These are phyloP conservation scores for Meloidogyne floridensis DNA, from an alignment of 1,140 invertebrate genomes.

Conservation along the genomic window DNA sequence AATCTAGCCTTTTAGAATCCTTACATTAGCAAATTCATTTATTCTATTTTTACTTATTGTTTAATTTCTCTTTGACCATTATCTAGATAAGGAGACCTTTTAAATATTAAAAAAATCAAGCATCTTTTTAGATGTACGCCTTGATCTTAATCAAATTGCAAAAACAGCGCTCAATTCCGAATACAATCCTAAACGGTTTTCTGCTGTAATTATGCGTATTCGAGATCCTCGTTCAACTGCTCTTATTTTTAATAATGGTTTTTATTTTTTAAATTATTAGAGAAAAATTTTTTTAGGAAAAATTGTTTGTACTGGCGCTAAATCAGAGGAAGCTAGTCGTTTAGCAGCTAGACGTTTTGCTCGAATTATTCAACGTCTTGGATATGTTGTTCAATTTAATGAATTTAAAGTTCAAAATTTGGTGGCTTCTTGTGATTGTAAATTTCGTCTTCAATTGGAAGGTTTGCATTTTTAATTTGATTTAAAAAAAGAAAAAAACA, in stretches of 20 bases:
- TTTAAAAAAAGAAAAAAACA: not conserved
- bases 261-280: not conserved
- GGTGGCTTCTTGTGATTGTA: conserved; percentile 98
- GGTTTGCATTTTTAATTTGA: conserved; percentile 71
- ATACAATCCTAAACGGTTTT: conserved; percentile 88
- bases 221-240: conserved; percentile 96
- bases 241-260: conserved; percentile 92
- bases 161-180: conserved; percentile 98
- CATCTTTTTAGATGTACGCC: conserved; percentile 70
- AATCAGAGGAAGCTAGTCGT: conserved; percentile 83
- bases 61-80: too few species aligned
- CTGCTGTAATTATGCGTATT: conserved; percentile 99
- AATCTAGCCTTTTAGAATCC: too few species aligned
- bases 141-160: conserved; percentile 95
- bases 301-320: conserved; percentile 99
- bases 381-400: conserved; percentile 94
- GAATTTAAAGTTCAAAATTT: conserved; percentile 97
- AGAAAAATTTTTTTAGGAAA: conserved; percentile 91
- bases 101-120: not conserved
- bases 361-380: conserved; percentile 96
- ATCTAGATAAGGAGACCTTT: too few species aligned
- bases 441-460: conserved; percentile 96
- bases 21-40: too few species aligned
- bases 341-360: conserved; percentile 78
- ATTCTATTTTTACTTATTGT: too few species aligned